Conservation (phyloP, 2,797 vertebrate genomes). For the Ctenopoma kingsleyae region DNA sequence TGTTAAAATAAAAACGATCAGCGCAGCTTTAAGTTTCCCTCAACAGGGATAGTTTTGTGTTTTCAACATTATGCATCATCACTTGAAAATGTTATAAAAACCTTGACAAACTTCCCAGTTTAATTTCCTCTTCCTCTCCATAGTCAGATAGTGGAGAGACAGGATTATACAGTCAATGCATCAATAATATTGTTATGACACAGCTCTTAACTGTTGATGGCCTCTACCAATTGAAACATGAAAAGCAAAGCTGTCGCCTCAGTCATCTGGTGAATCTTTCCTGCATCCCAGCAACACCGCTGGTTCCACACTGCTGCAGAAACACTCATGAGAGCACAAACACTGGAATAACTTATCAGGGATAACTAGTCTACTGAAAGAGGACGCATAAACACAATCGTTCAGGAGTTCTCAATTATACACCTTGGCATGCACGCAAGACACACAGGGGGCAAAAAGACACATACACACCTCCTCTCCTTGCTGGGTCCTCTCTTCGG, state of each 20-base stretch:
- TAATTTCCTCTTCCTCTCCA: slow-evolving; percentile 55
- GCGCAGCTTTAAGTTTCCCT: slow-evolving; percentile 7
- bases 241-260: slow-evolving; percentile 50
- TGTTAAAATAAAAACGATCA: not conserved
- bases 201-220: slow-evolving; percentile 71
- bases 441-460: slow-evolving; percentile 41
- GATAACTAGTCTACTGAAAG: slow-evolving; percentile 63
- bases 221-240: slow-evolving; percentile 58
- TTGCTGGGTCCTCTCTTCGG: slow-evolving; percentile 63
- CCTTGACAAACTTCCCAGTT: slow-evolving; percentile 52
- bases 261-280: slow-evolving; percentile 29
- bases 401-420: slow-evolving; percentile 48
- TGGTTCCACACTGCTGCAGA: slow-evolving; percentile 51
- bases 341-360: slow-evolving; percentile 64
- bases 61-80: slow-evolving; percentile 19
- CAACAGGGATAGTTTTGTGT: slow-evolving; percentile 13
- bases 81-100: slow-evolving; percentile 38
- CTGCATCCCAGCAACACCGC: slow-evolving; percentile 22
- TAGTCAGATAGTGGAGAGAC: slow-evolving; percentile 61
- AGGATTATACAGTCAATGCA: slow-evolving; percentile 78
- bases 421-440: slow-evolving; percentile 49
- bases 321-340: slow-evolving; percentile 44
- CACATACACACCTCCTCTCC: slow-evolving; percentile 42
- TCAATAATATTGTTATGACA: slow-evolving; percentile 75
- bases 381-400: slow-evolving; percentile 56